A percentile compares a stretch with the other conserved stretches of the same genome.
These are phyloP conservation scores for cattle (Bos taurus) DNA, from an alignment of 2,113 vertebrate species.

Conservation along the genomic window ARS-UCD2.0 NC_037348.1:52841501-52842000, in stretches of 20 bases:
- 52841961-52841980: neutral
- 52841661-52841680: neutral
- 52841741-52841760: neutral
- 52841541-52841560: neutral
- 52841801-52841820: neutral
- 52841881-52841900: neutral
- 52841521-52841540: neutral
- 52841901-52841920: neutral
- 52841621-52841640: neutral
- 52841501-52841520: neutral
- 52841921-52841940: conserved; percentile 25
- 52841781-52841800: neutral
- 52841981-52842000: neutral
- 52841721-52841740: neutral
- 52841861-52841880: neutral
- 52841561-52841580: neutral
- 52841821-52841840: conserved; percentile 1
- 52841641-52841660: neutral
- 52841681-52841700: neutral
- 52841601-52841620: neutral
- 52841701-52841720: neutral
- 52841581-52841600: neutral
- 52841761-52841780: neutral
- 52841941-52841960: neutral
- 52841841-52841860: neutral